Evolutionary conservation across 2,888 invertebrate genomes (phyloP).

Genomic region (Melikaiella ostensackeni): DNA sequence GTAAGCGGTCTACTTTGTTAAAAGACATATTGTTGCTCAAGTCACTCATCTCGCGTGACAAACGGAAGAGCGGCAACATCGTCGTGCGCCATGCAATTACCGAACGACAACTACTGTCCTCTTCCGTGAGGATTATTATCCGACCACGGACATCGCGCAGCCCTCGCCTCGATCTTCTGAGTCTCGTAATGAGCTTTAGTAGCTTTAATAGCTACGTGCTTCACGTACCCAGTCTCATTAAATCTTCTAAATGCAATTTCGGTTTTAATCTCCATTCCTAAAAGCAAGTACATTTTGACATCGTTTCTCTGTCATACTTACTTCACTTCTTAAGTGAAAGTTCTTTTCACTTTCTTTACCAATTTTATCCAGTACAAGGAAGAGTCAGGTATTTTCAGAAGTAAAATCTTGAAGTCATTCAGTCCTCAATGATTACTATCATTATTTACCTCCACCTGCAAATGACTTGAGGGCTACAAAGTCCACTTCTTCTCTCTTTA

Average conservation of each 20-base stretch:
- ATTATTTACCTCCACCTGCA: not conserved
- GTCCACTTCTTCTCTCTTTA: not conserved
- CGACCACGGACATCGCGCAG: conserved; percentile 12
- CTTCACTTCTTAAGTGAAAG: not conserved
- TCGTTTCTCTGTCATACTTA: not conserved
- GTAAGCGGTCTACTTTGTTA: conserved; percentile 55
- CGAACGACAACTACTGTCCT: conserved; percentile 41
- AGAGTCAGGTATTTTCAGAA: too few species aligned
- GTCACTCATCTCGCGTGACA: conserved; percentile 56
- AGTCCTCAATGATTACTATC: not conserved
- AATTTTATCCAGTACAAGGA: too few species aligned
- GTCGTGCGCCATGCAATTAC: conserved; percentile 61
- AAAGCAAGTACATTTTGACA: not conserved
- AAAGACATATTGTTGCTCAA: conserved; percentile 59
- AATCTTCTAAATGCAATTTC: conserved; percentile 27
- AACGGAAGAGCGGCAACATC: conserved; percentile 56
- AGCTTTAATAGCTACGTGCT: conserved; percentile 24
- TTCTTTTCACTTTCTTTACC: too few species aligned
- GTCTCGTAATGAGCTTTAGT: conserved; percentile 32
- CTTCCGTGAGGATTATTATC: conserved; percentile 27
- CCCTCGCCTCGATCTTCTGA: conserved; percentile 8
- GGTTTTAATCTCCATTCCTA: not conserved
- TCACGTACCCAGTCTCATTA: conserved; percentile 18
- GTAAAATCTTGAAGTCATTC: too few species aligned
- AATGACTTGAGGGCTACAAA: not conserved